A percentile compares a stretch with the other conserved stretches of the same genome.
These are phyloP conservation scores for Brenthis ino DNA, from an alignment of 2,888 invertebrate genomes.

Conservation along the genomic window DNA sequence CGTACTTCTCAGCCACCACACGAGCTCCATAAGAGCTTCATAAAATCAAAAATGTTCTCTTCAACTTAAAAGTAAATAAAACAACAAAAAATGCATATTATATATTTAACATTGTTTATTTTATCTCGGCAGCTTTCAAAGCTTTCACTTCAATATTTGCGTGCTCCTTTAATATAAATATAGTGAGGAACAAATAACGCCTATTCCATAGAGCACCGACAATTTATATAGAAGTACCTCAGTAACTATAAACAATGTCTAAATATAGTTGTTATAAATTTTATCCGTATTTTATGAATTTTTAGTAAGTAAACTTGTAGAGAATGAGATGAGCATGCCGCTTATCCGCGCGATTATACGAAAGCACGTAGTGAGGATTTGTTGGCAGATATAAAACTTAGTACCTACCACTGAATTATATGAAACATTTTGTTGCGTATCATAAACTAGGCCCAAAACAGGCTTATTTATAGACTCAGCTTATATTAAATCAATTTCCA, in stretches of 20 bases:
- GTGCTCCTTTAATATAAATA: slow-evolving; percentile 7
- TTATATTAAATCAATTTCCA: neutral
- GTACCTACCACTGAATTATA: slow-evolving; percentile 44
- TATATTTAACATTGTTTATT: neutral
- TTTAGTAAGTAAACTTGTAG: slow-evolving; percentile 53
- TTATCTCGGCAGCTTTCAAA: slow-evolving; percentile 3
- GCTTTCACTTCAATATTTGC: slow-evolving; percentile 11
- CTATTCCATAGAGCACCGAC: no score
- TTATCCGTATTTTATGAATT: slow-evolving; percentile 28
- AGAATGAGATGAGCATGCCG: slow-evolving; percentile 67
- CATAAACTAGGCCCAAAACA: slow-evolving; percentile 27
- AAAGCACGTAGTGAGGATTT: slow-evolving; percentile 76
- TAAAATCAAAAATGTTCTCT: no score
- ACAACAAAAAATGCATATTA: no score
- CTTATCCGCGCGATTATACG: slow-evolving; percentile 74
- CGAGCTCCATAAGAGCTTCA: no score
- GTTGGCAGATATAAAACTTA: slow-evolving; percentile 55
- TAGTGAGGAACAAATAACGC: slow-evolving; percentile 8
- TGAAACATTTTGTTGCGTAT: slow-evolving; percentile 15
- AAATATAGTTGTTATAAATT: slow-evolving; percentile 19
- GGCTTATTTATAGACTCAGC: neutral
- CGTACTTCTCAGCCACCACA: no score
- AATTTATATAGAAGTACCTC: neutral
- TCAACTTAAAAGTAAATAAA: no score
- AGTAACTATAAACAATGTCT: neutral